Evolutionary conservation across 2,113 vertebrate species (phyloP), one percentile per base, ranked within the genome.

Genomic region (Phylloscopus trochiloides): DNA sequence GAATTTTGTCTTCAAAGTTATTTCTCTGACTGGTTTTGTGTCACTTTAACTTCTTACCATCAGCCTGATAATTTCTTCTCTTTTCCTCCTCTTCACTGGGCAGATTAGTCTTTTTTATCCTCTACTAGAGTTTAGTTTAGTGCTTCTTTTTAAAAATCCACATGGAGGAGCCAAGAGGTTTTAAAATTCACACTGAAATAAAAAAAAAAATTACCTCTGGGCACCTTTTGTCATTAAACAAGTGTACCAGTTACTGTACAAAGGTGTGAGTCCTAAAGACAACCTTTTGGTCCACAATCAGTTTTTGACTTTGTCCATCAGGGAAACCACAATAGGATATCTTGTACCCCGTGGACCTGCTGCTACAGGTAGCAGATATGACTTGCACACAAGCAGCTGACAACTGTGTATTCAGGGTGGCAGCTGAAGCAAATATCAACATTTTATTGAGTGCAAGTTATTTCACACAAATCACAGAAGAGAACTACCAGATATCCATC

Each of bases 1-100:
- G 34, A 94, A 95, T 47, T 92, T 88, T 95, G 70, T 48, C 72
- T 93, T 94, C 82, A 86, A 55, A 93, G 62, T 90, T 94, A 66
- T 74, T 93, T 52, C 51, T 88, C 63, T 58, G 50, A 65, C 34
- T 61, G 54, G 17, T 84, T 81, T 90, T 75, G 32, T 73, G 55
- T 66, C 45, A 29, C 21, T 93, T 86, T 42, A 79, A 25, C 18
- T 79, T 95, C 85, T 87, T 75, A 42, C 18, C 34, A 58, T 89
- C 70, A 76, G 3, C 45, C 71, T 87, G n/a, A 15, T 61, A 85
- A 72, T 85, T 77, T 81, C 9, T 51, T 36, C 6, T 32, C 29
- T 34, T 68, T 57, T 51, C 34, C 3, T 9, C 13, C 14, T 43
- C 52, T 75, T 91, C 79, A 38, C 15, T 63, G 42, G 38, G n/a